Evolutionary conservation across 1,140 invertebrate species (phyloP).

Genomic region (Apocrypta bakeri): DNA sequence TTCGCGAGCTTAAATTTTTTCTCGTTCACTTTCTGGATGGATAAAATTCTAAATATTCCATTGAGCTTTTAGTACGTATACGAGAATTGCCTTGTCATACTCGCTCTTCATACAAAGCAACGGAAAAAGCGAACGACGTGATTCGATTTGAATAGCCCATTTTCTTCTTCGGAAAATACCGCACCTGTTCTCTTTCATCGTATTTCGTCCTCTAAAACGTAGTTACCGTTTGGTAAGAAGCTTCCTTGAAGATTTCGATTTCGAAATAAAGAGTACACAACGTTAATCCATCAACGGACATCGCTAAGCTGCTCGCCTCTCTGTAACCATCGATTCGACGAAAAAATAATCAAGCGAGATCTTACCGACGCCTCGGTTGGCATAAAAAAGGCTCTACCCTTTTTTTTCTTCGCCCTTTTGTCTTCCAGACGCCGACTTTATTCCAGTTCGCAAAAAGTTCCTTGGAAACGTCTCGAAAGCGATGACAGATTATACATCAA

Average conservation of each 20-base stretch:
- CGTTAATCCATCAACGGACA: too few species aligned
- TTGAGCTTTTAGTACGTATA: not conserved
- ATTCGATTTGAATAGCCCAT: constrained; percentile 38
- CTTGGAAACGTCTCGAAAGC: not conserved
- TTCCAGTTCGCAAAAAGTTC: not conserved
- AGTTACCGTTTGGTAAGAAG: not conserved
- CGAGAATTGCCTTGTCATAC: constrained; percentile 15
- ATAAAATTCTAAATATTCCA: too few species aligned
- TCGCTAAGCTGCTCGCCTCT: too few species aligned
- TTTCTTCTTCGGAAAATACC: not conserved
- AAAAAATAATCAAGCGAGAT: not conserved
- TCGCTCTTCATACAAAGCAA: constrained; percentile 6
- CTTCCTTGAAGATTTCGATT: not conserved
- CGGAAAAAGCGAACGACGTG: not conserved
- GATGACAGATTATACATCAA: constrained; percentile 2
- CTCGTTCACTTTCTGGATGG: too few species aligned
- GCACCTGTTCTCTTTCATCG: not conserved
- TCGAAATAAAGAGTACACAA: not conserved
- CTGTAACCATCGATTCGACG: too few species aligned
- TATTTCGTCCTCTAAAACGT: not conserved
- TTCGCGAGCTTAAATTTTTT: too few species aligned
- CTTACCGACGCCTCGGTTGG: not conserved
- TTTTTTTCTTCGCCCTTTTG: not conserved
- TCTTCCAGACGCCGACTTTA: too few species aligned
- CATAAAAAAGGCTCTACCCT: not conserved